Evolutionary conservation across 2,797 vertebrate genomes (phyloP), one percentile per base, ranked within the genome.

Genomic region (Myotis pilosus): DNA sequence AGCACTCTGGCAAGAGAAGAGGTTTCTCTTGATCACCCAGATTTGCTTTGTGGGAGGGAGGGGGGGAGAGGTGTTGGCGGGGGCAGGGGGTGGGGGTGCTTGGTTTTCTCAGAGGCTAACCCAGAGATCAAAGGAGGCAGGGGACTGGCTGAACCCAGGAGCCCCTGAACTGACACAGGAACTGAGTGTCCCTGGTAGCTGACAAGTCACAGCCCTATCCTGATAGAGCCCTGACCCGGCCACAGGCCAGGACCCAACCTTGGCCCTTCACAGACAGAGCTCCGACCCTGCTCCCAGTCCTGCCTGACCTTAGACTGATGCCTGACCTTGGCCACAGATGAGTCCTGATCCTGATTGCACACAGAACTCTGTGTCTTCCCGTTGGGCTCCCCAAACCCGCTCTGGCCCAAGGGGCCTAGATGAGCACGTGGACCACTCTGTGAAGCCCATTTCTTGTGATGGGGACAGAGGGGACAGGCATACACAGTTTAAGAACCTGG

Each of bases 141-240:
- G 60, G 69, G 53, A 49, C 28, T 11, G 1, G n/a, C 30, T 36
- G 11, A 49, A 47, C 19, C 47, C 11, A 1, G n/a, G 69, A 76
- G 10, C n/a, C n/a, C 44, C 79, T 57, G n/a, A 91, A 38, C 5
- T 16, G 33, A 19, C 55, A 7, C 2, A 23, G 15, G 9, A 85
- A 25, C 16, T 55, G 6, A 23, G 5, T 25, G 16, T 57, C 6
- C 78, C 41, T n/a, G 23, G 33, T 88, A 85, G 28, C 25, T 47
- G n/a, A 23, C 10, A 6, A 9, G 5, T 33, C n/a, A 23, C 60
- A 44, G 33, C 30, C n/a, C 23, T 8, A 62, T 20, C n/a, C 3
- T 1, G 0, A 36, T 0, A 9, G 38, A 57, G 9, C n/a, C 16
- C 30, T 17, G 41, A 7, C n/a, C 20, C 11, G 10, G 5, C 9